Conservation (phyloP, 2,797 vertebrate species). For the Anisognathus igniventris region DNA sequence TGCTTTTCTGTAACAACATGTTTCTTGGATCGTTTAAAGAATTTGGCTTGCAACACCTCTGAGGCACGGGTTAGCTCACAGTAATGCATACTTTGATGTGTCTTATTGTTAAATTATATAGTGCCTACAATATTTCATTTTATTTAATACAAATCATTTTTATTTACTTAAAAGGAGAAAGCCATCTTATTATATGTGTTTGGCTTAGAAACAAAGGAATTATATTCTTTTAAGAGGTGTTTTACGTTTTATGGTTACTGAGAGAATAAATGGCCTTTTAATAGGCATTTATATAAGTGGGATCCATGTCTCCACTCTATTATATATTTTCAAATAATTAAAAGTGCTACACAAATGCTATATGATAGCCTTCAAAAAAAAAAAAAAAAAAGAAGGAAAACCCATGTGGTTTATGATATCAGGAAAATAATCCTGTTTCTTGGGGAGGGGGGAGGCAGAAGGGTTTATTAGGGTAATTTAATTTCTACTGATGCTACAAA, state of each 20-base stretch:
- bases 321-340: conserved; percentile 70
- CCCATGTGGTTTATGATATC: conserved; percentile 29
- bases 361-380: conserved; percentile 31
- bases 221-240: conserved; percentile 76
- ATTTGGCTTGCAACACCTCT: conserved; percentile 64
- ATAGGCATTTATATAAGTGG: conserved; percentile 65
- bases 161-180: conserved; percentile 73
- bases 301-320: conserved; percentile 65
- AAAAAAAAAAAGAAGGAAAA: conserved; percentile 10
- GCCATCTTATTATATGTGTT: conserved; percentile 65
- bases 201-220: conserved; percentile 75
- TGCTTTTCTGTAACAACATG: conserved; percentile 31
- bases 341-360: conserved; percentile 43
- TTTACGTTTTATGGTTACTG: conserved; percentile 73
- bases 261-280: conserved; percentile 72
- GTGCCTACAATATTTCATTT: conserved; percentile 64
- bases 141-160: conserved; percentile 71
- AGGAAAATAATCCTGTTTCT: not conserved
- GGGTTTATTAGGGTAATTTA: conserved; percentile 49
- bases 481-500: conserved; percentile 53
- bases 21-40: conserved; percentile 43
- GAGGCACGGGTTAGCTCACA: conserved; percentile 33
- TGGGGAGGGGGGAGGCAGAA: conserved; percentile 8
- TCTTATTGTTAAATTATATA: conserved; percentile 65
- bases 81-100: conserved; percentile 60